phyloP scores from a whole-genome alignment of 1,140 invertebrate genomes.

The Eumeta japonica region DNA sequence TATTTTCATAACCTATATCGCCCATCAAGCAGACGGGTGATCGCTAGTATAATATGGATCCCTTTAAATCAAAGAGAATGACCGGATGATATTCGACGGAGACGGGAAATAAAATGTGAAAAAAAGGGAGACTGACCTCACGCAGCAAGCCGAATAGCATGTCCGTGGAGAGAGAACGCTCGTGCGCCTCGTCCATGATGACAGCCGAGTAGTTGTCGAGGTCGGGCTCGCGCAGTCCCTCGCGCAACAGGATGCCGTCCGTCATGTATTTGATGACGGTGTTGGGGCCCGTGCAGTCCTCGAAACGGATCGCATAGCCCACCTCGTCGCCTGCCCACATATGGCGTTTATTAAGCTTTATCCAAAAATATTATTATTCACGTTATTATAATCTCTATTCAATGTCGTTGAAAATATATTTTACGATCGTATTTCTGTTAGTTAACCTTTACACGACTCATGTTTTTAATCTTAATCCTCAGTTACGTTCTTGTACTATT shows the following conservation, averaged over 20 bases:
- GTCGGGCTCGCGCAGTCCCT: slow-evolving; percentile 92
- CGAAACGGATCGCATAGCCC: slow-evolving; percentile 99
- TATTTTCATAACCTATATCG: too few relatives aligned
- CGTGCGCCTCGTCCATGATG: slow-evolving; percentile 99
- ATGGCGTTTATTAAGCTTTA: slow-evolving; percentile 1
- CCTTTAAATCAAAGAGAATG: too few relatives aligned
- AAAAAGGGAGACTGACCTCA: slow-evolving; percentile 87
- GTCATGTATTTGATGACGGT: slow-evolving; percentile 99
- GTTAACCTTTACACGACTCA: too few relatives aligned
- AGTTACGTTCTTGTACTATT: too few relatives aligned
- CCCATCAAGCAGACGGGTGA: too few relatives aligned
- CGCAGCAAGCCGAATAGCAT: slow-evolving; percentile 95
- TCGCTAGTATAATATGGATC: too few relatives aligned
- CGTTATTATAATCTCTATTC: neutral
- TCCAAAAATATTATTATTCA: neutral
- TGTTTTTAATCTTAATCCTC: too few relatives aligned
- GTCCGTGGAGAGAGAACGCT: slow-evolving; percentile 95
- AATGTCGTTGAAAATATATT: neutral
- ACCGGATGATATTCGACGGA: too few relatives aligned
- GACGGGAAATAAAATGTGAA: too few relatives aligned
- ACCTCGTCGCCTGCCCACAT: slow-evolving; percentile 82
- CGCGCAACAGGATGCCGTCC: slow-evolving; percentile 94
- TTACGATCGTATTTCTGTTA: neutral
- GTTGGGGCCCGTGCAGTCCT: slow-evolving; percentile 96
- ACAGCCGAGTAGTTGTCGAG: slow-evolving; percentile 94